Base-by-base conservation (phyloP, 2,113 vertebrate genomes). In the Etheostoma spectabile region DNA sequence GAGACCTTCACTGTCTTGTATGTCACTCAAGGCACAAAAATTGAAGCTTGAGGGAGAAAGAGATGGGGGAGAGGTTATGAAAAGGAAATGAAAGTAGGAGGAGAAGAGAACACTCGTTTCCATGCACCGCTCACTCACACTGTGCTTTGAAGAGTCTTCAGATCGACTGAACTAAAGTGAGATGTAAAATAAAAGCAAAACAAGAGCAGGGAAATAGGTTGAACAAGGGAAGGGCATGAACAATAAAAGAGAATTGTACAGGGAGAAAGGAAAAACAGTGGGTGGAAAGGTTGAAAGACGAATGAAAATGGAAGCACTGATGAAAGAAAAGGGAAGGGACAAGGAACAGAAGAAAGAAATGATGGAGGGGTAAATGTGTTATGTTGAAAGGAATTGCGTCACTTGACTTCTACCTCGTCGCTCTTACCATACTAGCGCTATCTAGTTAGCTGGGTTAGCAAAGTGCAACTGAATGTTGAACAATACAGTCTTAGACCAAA, bases 181-280 rank as follows among this genome's bases (percentile, higher is more conserved):
- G 69, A 65, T 55, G 65, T 64, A 83, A 86, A 90, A 83, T 82
- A 77, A 82, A 84, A 74, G 74, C 30, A 66, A 49, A 75, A 67
- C 57, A 64, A 42, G 55, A 74, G 70, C 51, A 63, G 33, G n/a
- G 64, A 24, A 70, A 66, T 14, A 48, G 57, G 65, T 11, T 69
- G 60, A 82, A 13, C 15, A 68, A 56, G 24, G 16, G 3, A 81
- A 82, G 35, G 59, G 74, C 80, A 86, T 38, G 60, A 42, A 30
- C 45, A 76, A 66, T 51, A 45, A 18, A 56, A 48, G 51, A 30
- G 24, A 63, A 59, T 19, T 52, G 68, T 45, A 71, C 38, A 35
- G 35, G 33, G 22, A 21, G 38, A 51, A 46, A 59, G 56, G 13
- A 53, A 63, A 63, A 42, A 64, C 21, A 46, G 14, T 16, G 11